Evolutionary conservation across 2,888 invertebrate species (phyloP), one percentile per base, ranked within the genome.

Genomic region (Hoplodrina blanda): DNA sequence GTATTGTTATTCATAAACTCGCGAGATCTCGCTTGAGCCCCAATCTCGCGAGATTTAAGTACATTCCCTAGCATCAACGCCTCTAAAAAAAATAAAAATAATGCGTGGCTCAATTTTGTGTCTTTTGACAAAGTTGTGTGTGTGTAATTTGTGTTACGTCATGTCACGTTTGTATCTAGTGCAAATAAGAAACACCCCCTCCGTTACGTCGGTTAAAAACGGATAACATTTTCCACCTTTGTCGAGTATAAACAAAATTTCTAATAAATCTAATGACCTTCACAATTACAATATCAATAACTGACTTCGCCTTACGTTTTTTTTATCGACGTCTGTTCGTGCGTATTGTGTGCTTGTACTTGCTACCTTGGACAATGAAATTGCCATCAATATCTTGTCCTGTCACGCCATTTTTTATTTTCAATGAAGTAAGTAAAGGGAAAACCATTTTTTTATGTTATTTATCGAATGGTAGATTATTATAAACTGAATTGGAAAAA

Each of bases 271-370:
- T 6, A 8, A 15, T 15, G 37, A 59, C 77, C 77, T 77, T 75
- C 37, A 54, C 37, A 41, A 66, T 52, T 30, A 20, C 8, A 54
- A 33, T 61, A 65, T 69, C 52, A 49, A 60, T 50, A 55, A 59
- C 15, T 50, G 59, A 57, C 53, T 69, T 68, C 63, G 62, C 54
- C n/a, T 68, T 53, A 57, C 19, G 19, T 53, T 44, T 69, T 80
- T 79, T 75, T 80, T 80, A 54, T 67, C 5, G 50, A 15, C 60
- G n/a, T 60, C 25, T 10, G 15, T 61, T 25, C 57, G 63, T 62
- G 57, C 41, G n/a, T 61, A 56, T 74, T 77, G 61, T 75, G 4
- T 62, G 52, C 0, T n/a, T 25, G 17, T 4, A 56, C 37, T 33
- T 25, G n/a, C n/a, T n/a, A 25, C 52, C 13, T 46, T 46, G 46